Conservation (phyloP, 1,140 invertebrate genomes). For the Drosophila nikananu region DNA sequence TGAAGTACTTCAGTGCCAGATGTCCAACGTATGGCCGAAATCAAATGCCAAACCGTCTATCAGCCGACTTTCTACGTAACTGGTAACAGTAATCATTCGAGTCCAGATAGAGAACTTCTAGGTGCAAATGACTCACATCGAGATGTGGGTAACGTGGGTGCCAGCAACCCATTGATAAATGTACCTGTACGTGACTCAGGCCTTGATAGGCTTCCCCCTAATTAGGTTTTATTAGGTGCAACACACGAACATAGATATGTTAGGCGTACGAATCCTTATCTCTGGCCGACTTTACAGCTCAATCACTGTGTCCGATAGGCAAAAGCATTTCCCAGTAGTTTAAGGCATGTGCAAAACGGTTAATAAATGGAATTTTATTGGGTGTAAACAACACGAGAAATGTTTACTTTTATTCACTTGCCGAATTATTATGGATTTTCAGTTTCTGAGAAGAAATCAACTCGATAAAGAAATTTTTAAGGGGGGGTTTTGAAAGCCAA, state of each 20-base stretch:
- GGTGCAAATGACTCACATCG: conserved; percentile 31
- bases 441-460: neutral
- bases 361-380: neutral
- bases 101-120: neutral
- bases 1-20: conserved; percentile 8
- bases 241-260: conserved; percentile 17
- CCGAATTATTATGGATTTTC: neutral
- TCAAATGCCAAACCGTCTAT: conserved; percentile 28
- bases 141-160: conserved; percentile 6
- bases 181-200: conserved; percentile 19
- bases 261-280: neutral
- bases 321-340: conserved; percentile 5
- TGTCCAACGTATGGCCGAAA: conserved; percentile 7
- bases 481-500: neutral
- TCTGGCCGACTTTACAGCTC: neutral
- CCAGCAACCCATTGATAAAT: conserved; percentile 24
- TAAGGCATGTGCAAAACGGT: neutral
- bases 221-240: neutral
- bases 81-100: conserved; percentile 1
- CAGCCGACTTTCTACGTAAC: conserved; percentile 24
- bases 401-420: neutral
- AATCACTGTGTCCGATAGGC: neutral
- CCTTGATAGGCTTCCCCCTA: conserved; percentile 15
- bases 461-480: neutral
- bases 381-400: neutral